Evolutionary conservation across 2,113 vertebrate species (phyloP), one percentile per base, ranked within the genome.

Genomic region (cattle (Bos taurus)): DNA sequence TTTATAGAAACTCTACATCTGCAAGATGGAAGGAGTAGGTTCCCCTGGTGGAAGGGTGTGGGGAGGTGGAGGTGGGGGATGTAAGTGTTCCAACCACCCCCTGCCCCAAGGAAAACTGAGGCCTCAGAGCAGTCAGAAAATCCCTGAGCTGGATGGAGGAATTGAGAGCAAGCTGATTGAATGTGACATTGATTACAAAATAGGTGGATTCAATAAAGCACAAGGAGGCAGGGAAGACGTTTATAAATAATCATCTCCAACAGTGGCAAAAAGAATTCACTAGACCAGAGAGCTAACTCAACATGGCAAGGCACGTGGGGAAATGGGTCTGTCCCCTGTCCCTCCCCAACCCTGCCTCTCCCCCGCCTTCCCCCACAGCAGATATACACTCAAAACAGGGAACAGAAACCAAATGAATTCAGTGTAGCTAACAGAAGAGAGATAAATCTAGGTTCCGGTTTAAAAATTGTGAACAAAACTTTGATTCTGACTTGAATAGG

Each of bases 291-390:
- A 60, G 40, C 8, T 15, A 57, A 77, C 23, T 81, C 33, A 43
- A 43, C 59, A 1, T 8, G 59, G 43, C 56, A 21, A 43, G 5
- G 23, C 21, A 25, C 50, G n/a, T 0, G 1, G 25, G 80, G 43
- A 8, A 8, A 10, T 13, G 19, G 15, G 10, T 52, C 12, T 17
- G 26, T 43, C n/a, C 11, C 36, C 5, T 14, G 36, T 40, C 67
- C 36, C 21, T 74, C 19, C 21, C 36, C 11, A 0, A 3, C 21
- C 21, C 36, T 21, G 0, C 19, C n/a, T 26, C 54, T 2, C 13
- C 19, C 1, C 13, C 3, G 3, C 43, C 7, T 21, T 16, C 54
- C 16, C 2, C 12, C 43, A 16, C 52, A 16, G 28, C n/a, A 33
- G 40, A 7, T 5, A 26, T 1, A 8, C 3, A 0, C 1, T 1